Conservation (phyloP, 2,888 invertebrate species). For the Mamestra brassicae region DNA sequence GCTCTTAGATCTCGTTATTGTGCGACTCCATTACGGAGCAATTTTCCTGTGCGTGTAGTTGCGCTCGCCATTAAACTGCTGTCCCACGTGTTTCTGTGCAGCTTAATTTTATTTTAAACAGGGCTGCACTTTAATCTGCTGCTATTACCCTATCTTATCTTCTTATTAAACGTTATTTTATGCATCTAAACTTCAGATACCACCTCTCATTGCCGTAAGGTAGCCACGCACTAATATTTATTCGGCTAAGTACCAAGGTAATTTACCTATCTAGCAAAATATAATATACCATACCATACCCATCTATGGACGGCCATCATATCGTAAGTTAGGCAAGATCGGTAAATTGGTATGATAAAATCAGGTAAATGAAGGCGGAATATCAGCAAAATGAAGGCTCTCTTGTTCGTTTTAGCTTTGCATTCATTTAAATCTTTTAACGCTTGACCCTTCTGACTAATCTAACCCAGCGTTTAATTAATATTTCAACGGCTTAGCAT, state of each 20-base stretch:
- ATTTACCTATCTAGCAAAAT: background rate
- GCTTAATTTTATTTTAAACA: no score
- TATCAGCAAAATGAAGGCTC: slow-evolving; percentile 35
- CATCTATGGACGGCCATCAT: no score
- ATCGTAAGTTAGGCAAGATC: background rate
- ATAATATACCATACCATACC: background rate
- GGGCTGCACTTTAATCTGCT: no score
- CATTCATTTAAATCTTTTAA: slow-evolving; percentile 67
- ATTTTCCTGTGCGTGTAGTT: no score
- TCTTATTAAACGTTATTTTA: no score
- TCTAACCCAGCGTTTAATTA: slow-evolving; percentile 43
- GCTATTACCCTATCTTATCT: no score
- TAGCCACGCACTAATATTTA: no score
- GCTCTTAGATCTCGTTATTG: slow-evolving; percentile 35
- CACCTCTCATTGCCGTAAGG: no score
- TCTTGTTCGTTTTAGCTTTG: slow-evolving; percentile 64
- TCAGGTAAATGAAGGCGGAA: slow-evolving; percentile 7
- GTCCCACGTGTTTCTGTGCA: no score
- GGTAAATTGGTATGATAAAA: slow-evolving; percentile 16
- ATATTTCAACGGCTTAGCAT: slow-evolving; percentile 54
- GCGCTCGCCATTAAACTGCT: no score
- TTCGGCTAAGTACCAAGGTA: no score
- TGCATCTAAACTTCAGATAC: no score
- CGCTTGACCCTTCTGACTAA: slow-evolving; percentile 57
- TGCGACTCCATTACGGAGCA: background rate